Evolutionary conservation across 2,797 vertebrate genomes (phyloP).

Genomic region (Pygocentrus nattereri): DNA sequence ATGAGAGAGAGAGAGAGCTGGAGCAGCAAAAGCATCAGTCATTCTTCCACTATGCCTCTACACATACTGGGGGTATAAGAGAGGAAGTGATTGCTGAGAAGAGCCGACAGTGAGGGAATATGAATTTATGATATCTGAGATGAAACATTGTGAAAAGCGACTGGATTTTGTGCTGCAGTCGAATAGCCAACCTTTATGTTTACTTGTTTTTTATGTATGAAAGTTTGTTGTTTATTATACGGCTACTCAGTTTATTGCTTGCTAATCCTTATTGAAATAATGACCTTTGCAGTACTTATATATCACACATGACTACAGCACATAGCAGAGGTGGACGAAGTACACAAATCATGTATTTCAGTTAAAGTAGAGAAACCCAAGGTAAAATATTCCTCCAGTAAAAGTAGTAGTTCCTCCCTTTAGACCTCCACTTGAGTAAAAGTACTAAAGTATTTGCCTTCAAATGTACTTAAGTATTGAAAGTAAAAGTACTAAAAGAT

Average conservation of each 20-base stretch:
- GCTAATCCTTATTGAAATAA: too few relatives aligned
- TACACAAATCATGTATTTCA: too few relatives aligned
- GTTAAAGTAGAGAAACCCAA: too few relatives aligned
- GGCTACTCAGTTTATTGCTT: neutral
- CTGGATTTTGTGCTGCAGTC: neutral
- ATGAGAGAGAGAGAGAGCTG: neutral
- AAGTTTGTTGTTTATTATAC: neutral
- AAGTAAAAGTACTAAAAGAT: too few relatives aligned
- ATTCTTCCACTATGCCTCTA: neutral
- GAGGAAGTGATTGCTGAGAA: neutral
- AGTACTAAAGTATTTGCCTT: too few relatives aligned
- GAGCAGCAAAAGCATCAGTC: constrained; percentile 2
- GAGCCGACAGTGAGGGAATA: neutral
- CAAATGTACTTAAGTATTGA: too few relatives aligned
- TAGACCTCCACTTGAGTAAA: too few relatives aligned
- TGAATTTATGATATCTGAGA: neutral
- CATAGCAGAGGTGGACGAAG: too few relatives aligned
- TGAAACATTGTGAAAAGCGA: neutral
- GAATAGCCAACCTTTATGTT: neutral
- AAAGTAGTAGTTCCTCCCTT: too few relatives aligned
- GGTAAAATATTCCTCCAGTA: too few relatives aligned
- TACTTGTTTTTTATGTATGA: neutral
- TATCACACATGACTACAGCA: too few relatives aligned
- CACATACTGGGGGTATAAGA: neutral
- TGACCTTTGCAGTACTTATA: too few relatives aligned